Conservation (phyloP, 2,113 vertebrate species). For the Cnemophilus loriae region DNA sequence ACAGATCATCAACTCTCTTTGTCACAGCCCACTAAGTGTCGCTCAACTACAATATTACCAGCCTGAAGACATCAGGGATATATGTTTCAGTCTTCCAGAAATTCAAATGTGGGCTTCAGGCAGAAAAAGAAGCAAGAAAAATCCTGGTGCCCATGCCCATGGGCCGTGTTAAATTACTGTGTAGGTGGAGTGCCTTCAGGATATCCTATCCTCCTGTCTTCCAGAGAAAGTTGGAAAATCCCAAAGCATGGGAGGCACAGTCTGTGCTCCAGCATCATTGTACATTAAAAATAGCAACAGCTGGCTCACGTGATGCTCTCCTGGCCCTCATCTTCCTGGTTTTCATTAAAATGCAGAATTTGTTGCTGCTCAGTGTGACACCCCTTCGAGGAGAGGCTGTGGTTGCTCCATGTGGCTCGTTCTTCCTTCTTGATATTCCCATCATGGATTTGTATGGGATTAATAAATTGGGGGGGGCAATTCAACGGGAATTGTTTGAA, state of each 20-base stretch:
- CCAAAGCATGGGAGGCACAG: background rate
- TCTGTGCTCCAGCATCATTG: background rate
- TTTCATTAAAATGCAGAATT: background rate
- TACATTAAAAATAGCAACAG: background rate
- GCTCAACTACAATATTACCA: background rate
- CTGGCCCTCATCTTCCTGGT: background rate
- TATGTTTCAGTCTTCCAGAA: background rate
- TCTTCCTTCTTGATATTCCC: background rate
- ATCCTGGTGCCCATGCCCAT: background rate
- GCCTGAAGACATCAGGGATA: background rate
- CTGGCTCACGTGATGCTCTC: background rate
- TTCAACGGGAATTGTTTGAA: background rate
- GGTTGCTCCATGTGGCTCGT: accelerated
- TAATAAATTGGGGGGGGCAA: background rate
- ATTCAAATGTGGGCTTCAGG: background rate
- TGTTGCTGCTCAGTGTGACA: background rate
- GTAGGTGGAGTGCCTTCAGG: background rate
- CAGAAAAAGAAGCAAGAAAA: background rate
- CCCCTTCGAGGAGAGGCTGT: background rate
- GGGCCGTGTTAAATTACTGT: background rate
- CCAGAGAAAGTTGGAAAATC: background rate
- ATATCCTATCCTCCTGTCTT: background rate
- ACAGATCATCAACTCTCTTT: background rate
- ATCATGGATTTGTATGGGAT: background rate
- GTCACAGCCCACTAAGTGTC: background rate